Conservation (phyloP, 2,888 invertebrate genomes). For the Isoperla grammatica region DNA sequence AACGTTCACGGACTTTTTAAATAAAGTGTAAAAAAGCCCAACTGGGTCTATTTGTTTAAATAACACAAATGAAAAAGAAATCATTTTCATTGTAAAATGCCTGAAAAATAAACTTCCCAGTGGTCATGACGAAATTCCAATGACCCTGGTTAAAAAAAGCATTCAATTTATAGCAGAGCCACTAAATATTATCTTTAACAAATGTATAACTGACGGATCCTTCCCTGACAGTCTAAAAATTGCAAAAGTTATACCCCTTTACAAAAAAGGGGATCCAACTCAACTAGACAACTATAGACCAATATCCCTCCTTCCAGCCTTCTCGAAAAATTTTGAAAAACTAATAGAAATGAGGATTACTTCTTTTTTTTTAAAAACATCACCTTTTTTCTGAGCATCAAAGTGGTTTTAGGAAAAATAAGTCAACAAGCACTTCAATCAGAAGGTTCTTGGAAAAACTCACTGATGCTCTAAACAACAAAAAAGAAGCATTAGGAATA, state of each 20-base stretch:
- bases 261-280: conserved; percentile 25
- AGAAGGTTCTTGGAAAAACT: conserved; percentile 15
- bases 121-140: conserved; percentile 16
- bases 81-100: no score
- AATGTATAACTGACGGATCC: conserved; percentile 10
- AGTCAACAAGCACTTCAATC: conserved; percentile 23
- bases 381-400: conserved; percentile 24
- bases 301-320: conserved; percentile 25
- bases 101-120: conserved; percentile 19
- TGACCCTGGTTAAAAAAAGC: conserved; percentile 15
- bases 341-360: conserved; percentile 19
- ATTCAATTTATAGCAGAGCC: neutral
- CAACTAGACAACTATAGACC: conserved; percentile 25
- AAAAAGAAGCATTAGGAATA: conserved; percentile 8
- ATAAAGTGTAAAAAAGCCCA: no score
- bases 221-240: conserved; percentile 27
- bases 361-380: conserved; percentile 20
- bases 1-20: no score
- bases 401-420: conserved; percentile 26
- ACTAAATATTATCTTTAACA: neutral
- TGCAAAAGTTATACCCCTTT: conserved; percentile 28
- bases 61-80: no score
- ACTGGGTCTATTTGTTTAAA: no score
- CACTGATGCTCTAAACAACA: conserved; percentile 16
- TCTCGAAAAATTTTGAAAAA: conserved; percentile 26